Conservation (phyloP, 2,797 vertebrate species). For the Acrossocheilus wenchowensis region DNA sequence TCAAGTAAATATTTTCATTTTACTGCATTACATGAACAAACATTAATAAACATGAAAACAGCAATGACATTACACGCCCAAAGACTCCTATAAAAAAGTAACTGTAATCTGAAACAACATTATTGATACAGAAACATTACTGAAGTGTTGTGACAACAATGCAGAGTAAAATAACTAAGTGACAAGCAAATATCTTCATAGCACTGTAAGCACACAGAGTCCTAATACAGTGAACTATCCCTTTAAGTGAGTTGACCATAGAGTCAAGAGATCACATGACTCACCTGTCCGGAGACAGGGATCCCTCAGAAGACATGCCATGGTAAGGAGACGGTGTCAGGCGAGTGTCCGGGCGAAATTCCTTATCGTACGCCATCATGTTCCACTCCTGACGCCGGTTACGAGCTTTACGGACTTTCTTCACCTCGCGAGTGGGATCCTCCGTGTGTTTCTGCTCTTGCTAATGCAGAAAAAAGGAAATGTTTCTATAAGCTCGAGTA, state of each 20-base stretch:
- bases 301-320: conserved; percentile 85
- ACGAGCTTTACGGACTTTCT: conserved; percentile 88
- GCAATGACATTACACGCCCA: too few species aligned
- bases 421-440: conserved; percentile 86
- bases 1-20: too few species aligned
- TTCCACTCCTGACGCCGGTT: conserved; percentile 91
- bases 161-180: not conserved
- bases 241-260: not conserved
- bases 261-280: not conserved
- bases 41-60: too few species aligned
- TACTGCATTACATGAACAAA: too few species aligned
- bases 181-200: too few species aligned
- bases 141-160: not conserved
- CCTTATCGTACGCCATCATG: conserved; percentile 91
- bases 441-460: conserved; percentile 86
- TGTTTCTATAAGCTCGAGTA: not conserved
- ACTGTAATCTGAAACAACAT: too few species aligned
- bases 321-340: conserved; percentile 87
- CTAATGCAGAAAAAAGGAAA: conserved; percentile 34
- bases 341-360: conserved; percentile 86
- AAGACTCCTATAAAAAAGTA: too few species aligned
- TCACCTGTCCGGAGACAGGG: conserved; percentile 86
- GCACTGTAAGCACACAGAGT: not conserved
- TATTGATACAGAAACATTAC: not conserved
- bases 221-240: not conserved